These are phyloP conservation scores for Ctenopoma multispine DNA, from an alignment of 2,797 vertebrate species.

Conservation along the genomic window DNA sequence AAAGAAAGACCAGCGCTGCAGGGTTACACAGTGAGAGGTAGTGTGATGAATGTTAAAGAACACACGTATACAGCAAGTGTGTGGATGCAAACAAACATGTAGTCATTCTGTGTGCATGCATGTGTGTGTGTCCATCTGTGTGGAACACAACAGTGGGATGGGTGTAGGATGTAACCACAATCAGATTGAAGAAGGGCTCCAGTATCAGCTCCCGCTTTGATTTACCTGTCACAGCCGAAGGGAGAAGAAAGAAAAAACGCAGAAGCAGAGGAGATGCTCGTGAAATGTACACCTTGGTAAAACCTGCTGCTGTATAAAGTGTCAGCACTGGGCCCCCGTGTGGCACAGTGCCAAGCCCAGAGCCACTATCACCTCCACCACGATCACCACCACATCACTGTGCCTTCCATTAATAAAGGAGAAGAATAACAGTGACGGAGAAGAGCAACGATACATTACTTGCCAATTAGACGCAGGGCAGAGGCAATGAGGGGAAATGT, in stretches of 20 bases:
- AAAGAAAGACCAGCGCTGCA: conserved; percentile 45
- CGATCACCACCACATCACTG: conserved; percentile 36
- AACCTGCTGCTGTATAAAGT: conserved; percentile 86
- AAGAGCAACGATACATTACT: conserved; percentile 81
- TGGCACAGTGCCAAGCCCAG: conserved; percentile 76
- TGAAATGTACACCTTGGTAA: conserved; percentile 88
- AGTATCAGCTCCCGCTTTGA: conserved; percentile 70
- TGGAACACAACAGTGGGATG: conserved; percentile 42
- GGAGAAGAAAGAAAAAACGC: conserved; percentile 62
- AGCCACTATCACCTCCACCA: conserved; percentile 65
- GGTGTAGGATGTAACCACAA: conserved; percentile 42
- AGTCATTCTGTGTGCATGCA: not conserved
- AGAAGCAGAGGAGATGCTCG: conserved; percentile 72
- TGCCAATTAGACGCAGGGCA: conserved; percentile 81
- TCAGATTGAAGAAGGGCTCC: conserved; percentile 65
- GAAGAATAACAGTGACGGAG: conserved; percentile 62
- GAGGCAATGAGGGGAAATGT: conserved; percentile 71
- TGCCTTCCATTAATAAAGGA: conserved; percentile 73
- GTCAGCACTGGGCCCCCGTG: conserved; percentile 74
- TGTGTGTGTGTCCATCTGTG: conserved; percentile 46
- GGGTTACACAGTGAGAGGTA: conserved; percentile 48
- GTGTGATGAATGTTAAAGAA: conserved; percentile 44
- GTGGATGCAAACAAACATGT: conserved; percentile 27
- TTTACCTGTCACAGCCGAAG: conserved; percentile 66
- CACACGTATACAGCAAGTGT: conserved; percentile 15